Evolutionary conservation across 2,797 vertebrate species (phyloP), one percentile per base, ranked within the genome.

Genomic region (Sandelia bainsii): DNA sequence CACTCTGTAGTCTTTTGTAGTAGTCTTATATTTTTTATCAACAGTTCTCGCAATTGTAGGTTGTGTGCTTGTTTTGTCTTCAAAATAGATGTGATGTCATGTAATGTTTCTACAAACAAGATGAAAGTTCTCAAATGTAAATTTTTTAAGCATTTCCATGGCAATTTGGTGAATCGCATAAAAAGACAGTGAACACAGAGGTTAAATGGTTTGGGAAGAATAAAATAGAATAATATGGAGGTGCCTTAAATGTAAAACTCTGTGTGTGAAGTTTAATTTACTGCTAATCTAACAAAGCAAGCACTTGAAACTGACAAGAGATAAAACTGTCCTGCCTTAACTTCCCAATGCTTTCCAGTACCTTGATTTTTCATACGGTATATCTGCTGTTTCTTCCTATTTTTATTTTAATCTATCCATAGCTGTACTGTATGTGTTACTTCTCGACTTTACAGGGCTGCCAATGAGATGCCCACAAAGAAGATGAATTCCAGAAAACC

Each of bases 401-500:
- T 65, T 52, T 19, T 4, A 3, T 19, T 40, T 56, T 27, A 7
- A 13, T 52, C 29, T 7, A 1, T 50, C 46, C 12, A 4, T 20
- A 8, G 11, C 4, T 20, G 32, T 49, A 11, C 29, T 32, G 2
- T 46, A 22, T 68, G 32, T 39, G 25, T 53, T 59, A 6, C 25
- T 45, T 48, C 25, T 69, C 20, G 3, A 6, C 42, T 72, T 63
- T 1, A 63, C 1, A 29, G 8, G 5, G 8, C 6, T 44, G 52
- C 40, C 37, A 68, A 13, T 65, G 52, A 75, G 58, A 65, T 39
- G 37, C 67, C 22, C 3, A 45, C 14, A 13, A 39, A 50, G 37
- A 37, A n/a, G 32, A 77, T 42, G 20, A 34, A 44, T 69, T 72
- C 22, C 51, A 70, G 50, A 73, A 80, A 81, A 52, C 58, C 44